Evolutionary conservation across 2,113 vertebrate genomes (phyloP).

Genomic region (Vimba vimba): DNA sequence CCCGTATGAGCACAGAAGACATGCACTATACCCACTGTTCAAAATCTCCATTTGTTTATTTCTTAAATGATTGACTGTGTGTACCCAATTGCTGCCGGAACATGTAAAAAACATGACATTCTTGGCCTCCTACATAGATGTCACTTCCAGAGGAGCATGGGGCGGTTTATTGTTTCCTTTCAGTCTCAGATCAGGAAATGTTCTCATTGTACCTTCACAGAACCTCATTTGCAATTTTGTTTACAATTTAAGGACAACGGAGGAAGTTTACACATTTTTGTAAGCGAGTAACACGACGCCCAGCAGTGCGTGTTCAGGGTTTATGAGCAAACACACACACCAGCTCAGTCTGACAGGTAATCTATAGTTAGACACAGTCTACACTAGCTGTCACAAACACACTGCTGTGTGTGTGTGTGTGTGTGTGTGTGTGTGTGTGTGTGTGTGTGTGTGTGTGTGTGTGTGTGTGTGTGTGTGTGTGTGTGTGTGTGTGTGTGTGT

Average conservation of each 20-base stretch:
- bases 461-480: neutral
- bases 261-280: constrained; percentile 19
- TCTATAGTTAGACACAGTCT: constrained; percentile 35
- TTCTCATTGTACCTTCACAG: constrained; percentile 36
- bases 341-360: constrained; percentile 39
- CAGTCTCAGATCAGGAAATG: constrained; percentile 37
- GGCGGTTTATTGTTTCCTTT: constrained; percentile 9
- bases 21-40: neutral
- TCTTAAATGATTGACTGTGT: neutral
- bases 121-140: constrained; percentile 13
- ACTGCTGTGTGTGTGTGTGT: neutral
- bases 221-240: constrained; percentile 29
- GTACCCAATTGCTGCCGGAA: neutral
- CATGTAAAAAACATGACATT: constrained; percentile 5
- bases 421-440: neutral
- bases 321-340: constrained; percentile 2
- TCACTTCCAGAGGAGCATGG: constrained; percentile 5
- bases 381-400: neutral
- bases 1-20: neutral
- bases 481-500: constrained; percentile 12
- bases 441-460: too few species aligned
- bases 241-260: neutral
- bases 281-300: neutral
- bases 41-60: neutral
- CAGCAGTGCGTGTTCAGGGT: neutral